Evolutionary conservation across 2,113 vertebrate genomes (phyloP), one percentile per base, ranked within the genome.

Genomic region (Andinoacara biseriatus): DNA sequence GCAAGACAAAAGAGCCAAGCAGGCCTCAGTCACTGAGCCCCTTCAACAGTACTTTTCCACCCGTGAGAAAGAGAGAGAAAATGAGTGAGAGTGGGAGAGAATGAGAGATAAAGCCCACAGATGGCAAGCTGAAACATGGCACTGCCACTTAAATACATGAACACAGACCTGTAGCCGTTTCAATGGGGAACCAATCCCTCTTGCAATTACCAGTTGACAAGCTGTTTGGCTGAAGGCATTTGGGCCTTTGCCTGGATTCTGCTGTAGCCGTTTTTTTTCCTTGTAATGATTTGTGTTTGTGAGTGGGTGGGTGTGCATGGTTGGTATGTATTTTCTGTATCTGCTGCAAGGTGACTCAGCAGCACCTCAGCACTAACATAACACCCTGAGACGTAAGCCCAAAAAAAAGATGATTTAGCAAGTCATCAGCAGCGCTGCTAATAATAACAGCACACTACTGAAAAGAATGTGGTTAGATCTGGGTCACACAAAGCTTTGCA

Each of bases 71-170:
- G 58, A 60, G 78, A 88, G 82, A 80, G 63, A 72, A 86, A 84
- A 90, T 40, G 80, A 83, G 80, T 14, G 76, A 87, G 87, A 85
- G 87, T 81, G 86, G 58, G 58, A 90, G 85, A 88, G 90, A 90
- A 82, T 84, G 15, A 11, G 80, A 83, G 74, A 80, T 87, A 67
- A 86, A 87, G 87, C 54, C 61, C 88, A 87, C 92, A 92, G 91
- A 94, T 94, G 93, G 89, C 90, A 86, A 80, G 40, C 86, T 90
- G 90, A 86, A 92, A 90, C 85, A 76, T 82, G 84, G 83, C 86
- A 77, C 90, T 91, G 84, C 83, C 89, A 90, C 85, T 89, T 90
- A 91, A 91, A 90, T 82, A 91, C 92, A 92, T 26, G 83, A 81
- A 81, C 89, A 84, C 69, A 86, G 87, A 87, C 76, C 80, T 43